These are phyloP conservation scores for Cephalotes varians DNA, from an alignment of 2,888 invertebrate species.

Conservation along the genomic window DNA sequence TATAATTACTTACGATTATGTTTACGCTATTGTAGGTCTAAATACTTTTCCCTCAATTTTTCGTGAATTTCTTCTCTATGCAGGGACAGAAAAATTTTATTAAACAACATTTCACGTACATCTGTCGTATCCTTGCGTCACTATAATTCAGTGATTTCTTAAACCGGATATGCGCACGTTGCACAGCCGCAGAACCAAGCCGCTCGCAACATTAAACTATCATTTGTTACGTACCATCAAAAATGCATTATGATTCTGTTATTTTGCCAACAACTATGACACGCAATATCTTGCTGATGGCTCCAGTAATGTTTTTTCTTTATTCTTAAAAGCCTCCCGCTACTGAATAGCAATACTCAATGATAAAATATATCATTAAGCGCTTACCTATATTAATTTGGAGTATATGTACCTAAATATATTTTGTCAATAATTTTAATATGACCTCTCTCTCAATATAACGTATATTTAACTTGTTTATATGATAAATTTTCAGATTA, in stretches of 20 bases:
- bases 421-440: background rate
- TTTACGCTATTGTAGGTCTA: too few species aligned
- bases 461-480: background rate
- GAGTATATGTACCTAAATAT: background rate
- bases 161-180: conserved; percentile 5
- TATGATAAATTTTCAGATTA: conserved; percentile 10
- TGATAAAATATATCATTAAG: background rate
- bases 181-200: background rate
- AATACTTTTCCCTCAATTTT: background rate
- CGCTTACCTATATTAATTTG: background rate
- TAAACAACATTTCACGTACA: background rate
- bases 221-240: conserved; percentile 42
- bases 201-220: conserved; percentile 29
- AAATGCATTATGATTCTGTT: conserved; percentile 16
- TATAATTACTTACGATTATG: too few species aligned
- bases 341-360: background rate
- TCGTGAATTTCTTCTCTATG: background rate
- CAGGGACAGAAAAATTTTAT: conserved; percentile 14
- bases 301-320: conserved; percentile 1
- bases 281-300: background rate
- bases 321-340: background rate
- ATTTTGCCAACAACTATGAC: conserved; percentile 3
- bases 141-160: conserved; percentile 5
- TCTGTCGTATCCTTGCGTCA: background rate
- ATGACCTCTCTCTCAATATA: background rate